Base-by-base conservation (phyloP, 2,888 invertebrate genomes). In the Ophioninae sp. region DNA sequence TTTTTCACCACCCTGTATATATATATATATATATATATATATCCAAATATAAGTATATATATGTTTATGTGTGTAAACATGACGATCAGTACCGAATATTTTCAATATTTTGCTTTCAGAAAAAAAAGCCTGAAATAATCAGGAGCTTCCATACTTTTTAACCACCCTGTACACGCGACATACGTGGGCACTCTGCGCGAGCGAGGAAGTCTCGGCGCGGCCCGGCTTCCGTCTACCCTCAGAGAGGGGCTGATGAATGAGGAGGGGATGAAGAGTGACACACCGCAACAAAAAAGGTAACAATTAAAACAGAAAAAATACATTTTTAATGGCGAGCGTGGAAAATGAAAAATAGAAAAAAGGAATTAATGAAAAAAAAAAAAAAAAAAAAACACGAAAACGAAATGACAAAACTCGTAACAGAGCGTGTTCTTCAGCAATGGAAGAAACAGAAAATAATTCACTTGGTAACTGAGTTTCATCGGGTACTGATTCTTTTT, bases 181-280 rank as follows among this genome's bases (percentile, higher is more conserved):
- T 65, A 75, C 74, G 74, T 75, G 56, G 74, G 80, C 61, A 77
- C 77, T 62, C 73, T 59, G 75, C 57, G 17, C 50, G 75, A 84
- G 44, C 70, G 57, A 69, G 62, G 75, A 64, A 70, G 73, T 79
- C 70, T 79, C 65, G 30, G 56, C 69, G 74, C 64, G 74, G 37
- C 59, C 64, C 70, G 39, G 17, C 56, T 81, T 70, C 68, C 23
- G 65, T 39, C 30, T 50, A 23, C 72, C 20, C 13, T 23, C 17
- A 17, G 50, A 73, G 64, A 39, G 30, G 74, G 30, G 37, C 41
- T 8, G 68, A 23, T 41, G 62, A 41, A 61, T 50, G 50, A 64
- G 50, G 10, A 37, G 39, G 17, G 17, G 10, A 61, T 57, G 57
- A 57, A 39, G 20, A 70, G 37, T 72, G 61, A 59, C 72, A 61